These are phyloP conservation scores for Brachyrhaphis roseni DNA, from an alignment of 2,797 vertebrate species.

Conservation along the genomic window DNA sequence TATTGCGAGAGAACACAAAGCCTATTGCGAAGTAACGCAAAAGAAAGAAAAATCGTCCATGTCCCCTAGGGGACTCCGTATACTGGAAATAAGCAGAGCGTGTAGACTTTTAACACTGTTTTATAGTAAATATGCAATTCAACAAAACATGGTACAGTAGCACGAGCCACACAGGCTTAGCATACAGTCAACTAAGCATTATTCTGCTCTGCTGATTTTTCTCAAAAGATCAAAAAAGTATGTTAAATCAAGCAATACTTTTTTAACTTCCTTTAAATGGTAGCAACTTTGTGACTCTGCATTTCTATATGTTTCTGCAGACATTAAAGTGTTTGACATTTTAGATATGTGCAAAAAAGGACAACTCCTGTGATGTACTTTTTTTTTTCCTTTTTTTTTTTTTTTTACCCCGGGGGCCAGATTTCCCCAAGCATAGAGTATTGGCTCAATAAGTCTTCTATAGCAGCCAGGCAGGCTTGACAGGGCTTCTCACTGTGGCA, in stretches of 20 bases:
- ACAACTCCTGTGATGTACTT: constrained; percentile 61
- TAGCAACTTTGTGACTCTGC: background rate
- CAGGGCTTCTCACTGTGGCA: constrained; percentile 57
- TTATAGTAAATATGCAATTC: background rate
- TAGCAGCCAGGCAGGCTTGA: constrained; percentile 57
- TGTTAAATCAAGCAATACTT: background rate
- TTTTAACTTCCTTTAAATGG: background rate
- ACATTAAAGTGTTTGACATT: constrained; percentile 61
- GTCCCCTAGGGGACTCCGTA: no score
- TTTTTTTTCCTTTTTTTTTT: constrained; percentile 21
- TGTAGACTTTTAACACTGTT: background rate
- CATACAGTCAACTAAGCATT: background rate
- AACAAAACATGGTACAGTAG: background rate
- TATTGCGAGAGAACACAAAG: no score
- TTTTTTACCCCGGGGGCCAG: constrained; percentile 43
- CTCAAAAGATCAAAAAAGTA: background rate
- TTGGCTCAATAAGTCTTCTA: constrained; percentile 58
- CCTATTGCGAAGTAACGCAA: no score
- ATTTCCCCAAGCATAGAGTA: constrained; percentile 41
- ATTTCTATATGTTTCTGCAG: constrained; percentile 49
- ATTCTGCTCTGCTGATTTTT: background rate
- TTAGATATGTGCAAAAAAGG: constrained; percentile 14
- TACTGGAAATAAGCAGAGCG: background rate
- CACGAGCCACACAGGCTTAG: background rate
- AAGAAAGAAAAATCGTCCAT: no score